Evolutionary conservation across 2,797 vertebrate genomes (phyloP), one percentile per base, ranked within the genome.

Genomic region (Diglossa cyanea): DNA sequence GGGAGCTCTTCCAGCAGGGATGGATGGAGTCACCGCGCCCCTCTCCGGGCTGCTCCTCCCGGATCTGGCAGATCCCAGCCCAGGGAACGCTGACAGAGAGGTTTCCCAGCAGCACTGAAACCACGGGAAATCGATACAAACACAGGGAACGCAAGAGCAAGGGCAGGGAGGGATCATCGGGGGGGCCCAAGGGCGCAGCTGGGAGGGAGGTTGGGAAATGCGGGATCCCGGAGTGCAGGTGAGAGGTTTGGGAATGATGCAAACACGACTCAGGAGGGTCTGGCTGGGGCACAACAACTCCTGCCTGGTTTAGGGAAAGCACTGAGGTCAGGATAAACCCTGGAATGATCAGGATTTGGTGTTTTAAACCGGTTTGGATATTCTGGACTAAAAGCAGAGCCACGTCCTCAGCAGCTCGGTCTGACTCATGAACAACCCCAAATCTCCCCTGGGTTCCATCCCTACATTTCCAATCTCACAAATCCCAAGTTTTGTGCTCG

Each of bases 61-160:
- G 58, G 26, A 15, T 30, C 71, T 6, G 78, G 42, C 61, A 19
- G 26, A 28, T 33, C 72, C 80, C 62, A 3, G 35, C 1, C 3
- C 10, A 10, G 3, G 8, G 47, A 67, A 44, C 2, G 1, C 0
- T 2, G 3, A 4, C 11, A 37, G 48, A 2, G 4, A 21, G 15
- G 17, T 25, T 25, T 61, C 55, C 20, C 65, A 40, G 78, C 3
- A 16, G 66, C 53, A 0, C 17, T 1, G 2, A 25, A 7, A n/a
- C 4, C 18, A 2, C 5, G 7, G 28, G 15, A 7, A 39, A 53
- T 7, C 0, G 6, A 24, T 5, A 11, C 23, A 25, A 89, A 63
- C 2, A 1, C 24, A 5, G 42, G 39, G 57, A n/a, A 39, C 4
- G 0, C 13, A 0, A 9, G 40, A 61, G 35, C 20, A 2, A 0